Conservation (phyloP, 2,888 invertebrate species). For the Autographa gamma region DNA sequence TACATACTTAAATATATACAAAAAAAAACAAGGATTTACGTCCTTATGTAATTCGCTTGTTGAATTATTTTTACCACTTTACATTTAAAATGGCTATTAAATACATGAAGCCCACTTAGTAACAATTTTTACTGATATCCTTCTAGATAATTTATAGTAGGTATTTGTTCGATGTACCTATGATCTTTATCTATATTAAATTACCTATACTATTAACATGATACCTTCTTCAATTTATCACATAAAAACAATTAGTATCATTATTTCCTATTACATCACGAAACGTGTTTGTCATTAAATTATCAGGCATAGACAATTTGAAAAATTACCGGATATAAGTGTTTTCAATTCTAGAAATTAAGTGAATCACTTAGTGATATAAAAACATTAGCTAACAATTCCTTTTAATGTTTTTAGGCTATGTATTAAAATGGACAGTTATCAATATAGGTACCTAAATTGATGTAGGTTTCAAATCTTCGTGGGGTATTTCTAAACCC, state of each 20-base stretch:
- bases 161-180: neutral
- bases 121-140: neutral
- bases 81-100: too few relatives aligned
- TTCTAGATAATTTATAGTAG: neutral
- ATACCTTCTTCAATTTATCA: neutral
- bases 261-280: neutral
- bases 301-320: neutral
- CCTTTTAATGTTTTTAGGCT: neutral
- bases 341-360: constrained; percentile 20
- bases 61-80: too few relatives aligned
- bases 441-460: neutral
- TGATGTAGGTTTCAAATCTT: neutral
- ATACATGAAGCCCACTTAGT: neutral
- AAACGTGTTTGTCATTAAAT: neutral
- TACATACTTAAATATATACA: too few relatives aligned
- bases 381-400: constrained; percentile 13
- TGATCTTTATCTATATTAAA: neutral
- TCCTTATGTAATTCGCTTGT: too few relatives aligned
- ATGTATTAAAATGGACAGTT: neutral
- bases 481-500: neutral
- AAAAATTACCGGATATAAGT: neutral
- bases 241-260: neutral
- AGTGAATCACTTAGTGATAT: constrained; percentile 5
- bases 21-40: too few relatives aligned
- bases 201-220: neutral